Conservation (phyloP, 2,113 vertebrate species). For the Mobula birostris region DNA sequence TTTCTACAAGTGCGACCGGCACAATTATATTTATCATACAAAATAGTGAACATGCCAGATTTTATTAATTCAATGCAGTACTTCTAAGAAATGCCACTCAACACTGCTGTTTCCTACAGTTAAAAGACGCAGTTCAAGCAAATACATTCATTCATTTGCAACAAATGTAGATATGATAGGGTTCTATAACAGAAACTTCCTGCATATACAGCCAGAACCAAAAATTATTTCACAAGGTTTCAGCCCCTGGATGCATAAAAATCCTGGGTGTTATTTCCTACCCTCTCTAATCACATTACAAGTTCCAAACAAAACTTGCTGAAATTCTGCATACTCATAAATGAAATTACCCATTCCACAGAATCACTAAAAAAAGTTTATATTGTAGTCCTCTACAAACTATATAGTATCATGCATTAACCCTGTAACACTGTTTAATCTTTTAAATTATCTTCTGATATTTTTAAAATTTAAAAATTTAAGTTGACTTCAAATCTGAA, state of each 20-base stretch:
- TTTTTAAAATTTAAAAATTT: neutral
- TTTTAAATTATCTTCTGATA: neutral
- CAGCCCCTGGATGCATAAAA: conserved; percentile 41
- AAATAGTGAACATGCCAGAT: neutral
- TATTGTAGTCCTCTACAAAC: neutral
- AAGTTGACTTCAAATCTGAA: neutral
- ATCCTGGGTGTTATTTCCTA: neutral
- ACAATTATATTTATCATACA: neutral
- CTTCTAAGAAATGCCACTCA: conserved; percentile 10
- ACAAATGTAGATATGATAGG: conserved; percentile 42
- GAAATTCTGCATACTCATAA: neutral
- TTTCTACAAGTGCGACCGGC: conserved; percentile 53
- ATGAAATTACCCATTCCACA: no score
- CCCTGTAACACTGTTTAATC: neutral
- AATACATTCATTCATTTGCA: neutral
- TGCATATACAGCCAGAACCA: conserved; percentile 46
- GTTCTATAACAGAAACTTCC: conserved; percentile 44
- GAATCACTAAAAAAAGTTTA: no score
- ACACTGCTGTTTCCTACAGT: neutral
- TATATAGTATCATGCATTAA: neutral
- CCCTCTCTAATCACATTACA: neutral
- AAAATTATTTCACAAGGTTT: conserved; percentile 43
- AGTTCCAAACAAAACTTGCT: neutral
- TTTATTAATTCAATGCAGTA: neutral
- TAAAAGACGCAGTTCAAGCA: neutral